Evolutionary conservation across 2,797 vertebrate species (phyloP).

Genomic region (Urocyon cinereoargenteus): DNA sequence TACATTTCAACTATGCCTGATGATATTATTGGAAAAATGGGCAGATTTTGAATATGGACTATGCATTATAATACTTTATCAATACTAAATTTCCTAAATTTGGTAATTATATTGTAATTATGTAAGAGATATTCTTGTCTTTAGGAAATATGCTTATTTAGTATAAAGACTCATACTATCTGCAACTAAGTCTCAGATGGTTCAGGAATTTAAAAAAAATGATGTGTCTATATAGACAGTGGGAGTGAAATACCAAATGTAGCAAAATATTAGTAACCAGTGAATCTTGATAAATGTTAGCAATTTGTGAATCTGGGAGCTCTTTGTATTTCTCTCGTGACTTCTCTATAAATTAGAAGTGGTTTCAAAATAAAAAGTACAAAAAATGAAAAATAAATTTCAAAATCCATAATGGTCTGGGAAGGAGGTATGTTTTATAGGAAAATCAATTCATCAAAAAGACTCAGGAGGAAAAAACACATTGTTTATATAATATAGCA

Average conservation of each 20-base stretch:
- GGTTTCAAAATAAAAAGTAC: constrained; percentile 49
- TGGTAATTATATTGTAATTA: background rate
- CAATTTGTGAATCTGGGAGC: background rate
- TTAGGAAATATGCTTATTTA: constrained; percentile 56
- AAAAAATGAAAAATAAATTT: background rate
- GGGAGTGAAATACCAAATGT: background rate
- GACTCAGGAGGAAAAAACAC: background rate
- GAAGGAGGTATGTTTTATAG: background rate
- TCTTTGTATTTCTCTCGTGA: background rate
- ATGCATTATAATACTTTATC: background rate
- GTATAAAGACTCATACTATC: background rate
- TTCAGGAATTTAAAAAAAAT: background rate
- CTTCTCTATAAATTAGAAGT: background rate
- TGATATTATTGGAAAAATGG: background rate
- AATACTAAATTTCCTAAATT: constrained; percentile 3
- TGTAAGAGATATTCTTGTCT: background rate
- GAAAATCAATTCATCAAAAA: background rate
- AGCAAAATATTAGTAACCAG: constrained; percentile 4
- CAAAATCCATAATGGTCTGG: background rate
- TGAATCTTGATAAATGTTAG: background rate
- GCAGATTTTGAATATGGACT: background rate
- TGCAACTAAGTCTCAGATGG: background rate
- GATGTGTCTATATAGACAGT: background rate
- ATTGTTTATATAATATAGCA: background rate
- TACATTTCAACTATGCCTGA: background rate